These are phyloP conservation scores for Semibalanus balanoides DNA, from an alignment of 1,140 invertebrate species.

Conservation along the genomic window DNA sequence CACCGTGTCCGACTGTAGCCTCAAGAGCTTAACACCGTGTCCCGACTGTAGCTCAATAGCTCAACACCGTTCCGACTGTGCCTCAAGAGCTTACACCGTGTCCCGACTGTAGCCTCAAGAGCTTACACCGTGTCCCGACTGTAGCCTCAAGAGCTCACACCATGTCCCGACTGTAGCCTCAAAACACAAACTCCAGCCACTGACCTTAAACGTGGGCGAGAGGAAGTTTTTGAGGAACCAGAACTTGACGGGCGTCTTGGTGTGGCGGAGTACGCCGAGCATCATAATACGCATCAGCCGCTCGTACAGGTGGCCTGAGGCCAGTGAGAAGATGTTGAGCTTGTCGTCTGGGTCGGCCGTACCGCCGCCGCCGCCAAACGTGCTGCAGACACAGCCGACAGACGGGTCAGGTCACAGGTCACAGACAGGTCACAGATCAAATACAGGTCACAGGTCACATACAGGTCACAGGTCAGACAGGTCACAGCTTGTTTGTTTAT, in stretches of 20 bases:
- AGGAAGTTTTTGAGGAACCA: slow-evolving; percentile 99
- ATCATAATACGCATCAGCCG: slow-evolving; percentile 96
- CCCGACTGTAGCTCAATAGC: too few relatives aligned
- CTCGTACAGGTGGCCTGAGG: slow-evolving; percentile 97
- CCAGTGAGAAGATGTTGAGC: slow-evolving; percentile 97
- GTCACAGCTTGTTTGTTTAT: too few relatives aligned
- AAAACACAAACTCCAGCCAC: too few relatives aligned
- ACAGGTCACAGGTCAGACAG: too few relatives aligned
- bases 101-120: too few relatives aligned
- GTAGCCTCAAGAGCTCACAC: too few relatives aligned
- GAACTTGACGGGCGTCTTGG: slow-evolving; percentile 96
- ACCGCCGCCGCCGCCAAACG: slow-evolving; percentile 44
- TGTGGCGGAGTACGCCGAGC: slow-evolving; percentile 89
- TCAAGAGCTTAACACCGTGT: too few relatives aligned
- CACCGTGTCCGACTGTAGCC: too few relatives aligned
- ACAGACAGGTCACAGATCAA: neutral
- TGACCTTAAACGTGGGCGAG: slow-evolving; percentile 85
- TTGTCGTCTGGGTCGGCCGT: slow-evolving; percentile 60
- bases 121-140: too few relatives aligned
- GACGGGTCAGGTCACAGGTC: neutral
- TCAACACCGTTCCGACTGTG: too few relatives aligned
- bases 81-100: too few relatives aligned
- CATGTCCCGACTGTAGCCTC: too few relatives aligned
- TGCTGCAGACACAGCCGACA: slow-evolving; percentile 10
- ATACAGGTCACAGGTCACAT: neutral